Evolutionary conservation across 2,888 invertebrate genomes (phyloP).

Genomic region (Polymixis lichenea): DNA sequence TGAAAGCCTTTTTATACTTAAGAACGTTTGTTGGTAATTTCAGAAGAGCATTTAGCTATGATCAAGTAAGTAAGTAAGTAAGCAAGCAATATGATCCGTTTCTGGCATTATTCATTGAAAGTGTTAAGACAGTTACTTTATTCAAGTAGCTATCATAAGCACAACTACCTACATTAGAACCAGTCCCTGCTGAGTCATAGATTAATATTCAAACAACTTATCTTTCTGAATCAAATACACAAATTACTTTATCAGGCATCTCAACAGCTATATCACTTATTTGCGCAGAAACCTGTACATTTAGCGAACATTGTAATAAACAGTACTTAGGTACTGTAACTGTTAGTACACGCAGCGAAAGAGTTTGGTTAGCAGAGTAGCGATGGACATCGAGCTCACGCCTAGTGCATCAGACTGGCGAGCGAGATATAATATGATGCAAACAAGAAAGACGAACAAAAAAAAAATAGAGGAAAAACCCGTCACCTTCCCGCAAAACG

Average conservation of each 20-base stretch:
- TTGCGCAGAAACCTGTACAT: constrained; percentile 46
- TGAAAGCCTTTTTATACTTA: not conserved
- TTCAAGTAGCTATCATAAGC: not conserved
- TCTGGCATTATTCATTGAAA: constrained; percentile 15
- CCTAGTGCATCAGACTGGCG: not conserved
- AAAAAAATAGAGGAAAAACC: too few species aligned
- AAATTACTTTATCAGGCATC: constrained; percentile 50
- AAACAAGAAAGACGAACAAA: too few species aligned
- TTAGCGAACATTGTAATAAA: constrained; percentile 50
- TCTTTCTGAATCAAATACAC: constrained; percentile 40
- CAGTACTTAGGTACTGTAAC: constrained; percentile 10
- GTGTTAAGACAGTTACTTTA: not conserved
- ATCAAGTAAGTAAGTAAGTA: not conserved
- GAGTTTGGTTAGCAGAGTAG: not conserved
- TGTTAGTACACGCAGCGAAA: constrained; percentile 31
- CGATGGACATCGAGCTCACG: not conserved
- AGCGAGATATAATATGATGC: not conserved
- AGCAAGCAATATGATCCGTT: not conserved
- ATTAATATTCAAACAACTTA: constrained; percentile 43
- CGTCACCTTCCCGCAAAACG: too few species aligned
- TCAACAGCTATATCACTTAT: constrained; percentile 42
- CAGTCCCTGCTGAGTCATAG: constrained; percentile 47
- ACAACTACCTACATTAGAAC: constrained; percentile 26
- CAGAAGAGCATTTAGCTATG: not conserved
- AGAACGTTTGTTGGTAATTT: not conserved